Evolutionary conservation across 1,140 invertebrate genomes (phyloP).

Genomic region (Tigriopus japonicus): DNA sequence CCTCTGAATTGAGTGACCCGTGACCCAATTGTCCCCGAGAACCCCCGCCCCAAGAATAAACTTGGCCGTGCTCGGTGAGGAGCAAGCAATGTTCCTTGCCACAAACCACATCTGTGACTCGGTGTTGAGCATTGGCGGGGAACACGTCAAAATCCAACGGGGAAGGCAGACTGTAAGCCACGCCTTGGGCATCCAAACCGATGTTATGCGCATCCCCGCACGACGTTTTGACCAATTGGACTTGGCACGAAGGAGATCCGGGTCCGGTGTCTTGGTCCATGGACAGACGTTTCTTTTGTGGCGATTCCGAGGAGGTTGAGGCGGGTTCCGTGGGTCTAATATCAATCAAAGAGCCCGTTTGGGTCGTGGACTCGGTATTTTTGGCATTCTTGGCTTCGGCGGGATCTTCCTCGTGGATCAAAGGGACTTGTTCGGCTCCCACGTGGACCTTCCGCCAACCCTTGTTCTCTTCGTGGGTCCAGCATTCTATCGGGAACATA

Average conservation of each 20-base stretch:
- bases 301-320: neutral
- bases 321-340: neutral
- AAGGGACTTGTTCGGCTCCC: neutral
- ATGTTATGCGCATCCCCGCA: constrained; percentile 11
- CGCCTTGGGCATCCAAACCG: constrained; percentile 9
- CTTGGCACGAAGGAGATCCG: neutral
- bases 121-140: neutral
- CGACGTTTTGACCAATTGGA: constrained; percentile 6
- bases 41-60: constrained; percentile 24
- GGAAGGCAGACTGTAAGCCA: constrained; percentile 4
- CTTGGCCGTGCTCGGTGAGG: constrained; percentile 21
- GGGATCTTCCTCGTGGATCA: neutral
- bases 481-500: neutral
- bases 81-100: constrained; percentile 25
- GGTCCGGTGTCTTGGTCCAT: no score
- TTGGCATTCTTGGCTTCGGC: neutral
- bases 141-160: neutral
- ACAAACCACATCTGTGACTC: constrained; percentile 17
- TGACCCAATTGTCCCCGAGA: constrained; percentile 28
- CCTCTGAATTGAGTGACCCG: constrained; percentile 19
- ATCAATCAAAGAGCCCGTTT: neutral
- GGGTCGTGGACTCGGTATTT: neutral
- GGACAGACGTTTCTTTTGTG: neutral
- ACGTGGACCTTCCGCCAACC: constrained; percentile 2
- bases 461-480: constrained; percentile 13